Evolutionary conservation across 2,888 invertebrate genomes (phyloP), one percentile per base, ranked within the genome.

Genomic region (Clitarchus hookeri): DNA sequence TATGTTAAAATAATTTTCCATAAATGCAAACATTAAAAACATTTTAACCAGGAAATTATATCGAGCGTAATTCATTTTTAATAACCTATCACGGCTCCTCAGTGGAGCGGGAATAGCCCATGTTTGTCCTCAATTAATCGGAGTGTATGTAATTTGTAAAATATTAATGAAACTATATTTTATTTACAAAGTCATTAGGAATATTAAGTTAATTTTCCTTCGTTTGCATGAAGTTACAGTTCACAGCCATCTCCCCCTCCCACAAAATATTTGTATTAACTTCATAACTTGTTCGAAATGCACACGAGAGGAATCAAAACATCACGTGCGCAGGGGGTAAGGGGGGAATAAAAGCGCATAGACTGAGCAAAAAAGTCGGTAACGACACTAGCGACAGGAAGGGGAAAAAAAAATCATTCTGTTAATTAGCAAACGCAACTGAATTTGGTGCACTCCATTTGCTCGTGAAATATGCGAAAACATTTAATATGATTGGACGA

Each of bases 401-500:
- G n/a, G 36, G n/a, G n/a, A n/a, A n/a, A 19, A 82, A 82, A 82
- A 82, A 79, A 25, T 12, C 11, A 82, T 82, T 44, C 27, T 44
- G 44, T 82, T 82, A 82, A 82, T 82, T 82, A 82, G 82, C 82
- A 27, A 82, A 44, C 6, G 36, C 82, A 27, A 82, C 82, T 82
- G 44, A 82, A 82, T 82, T 82, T 44, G 36, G 36, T 82, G 27
- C 82, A 82, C 82, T 82, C 82, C 11, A 82, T 82, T 82, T 82
- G 82, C 82, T 82, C 11, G 82, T 65, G 44, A 82, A 82, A 82
- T 82, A 82, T 82, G 82, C 82, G 44, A 27, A 82, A 27, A 82
- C 82, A 82, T 82, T 82, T 27, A 82, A 82, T 82, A 82, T 82
- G 82, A 82, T 82, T 82, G 82, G 23, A 82, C 44, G 44, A 82